phyloP scores from a whole-genome alignment of 2,797 vertebrate species.

The Anguilla megastoma region DNA sequence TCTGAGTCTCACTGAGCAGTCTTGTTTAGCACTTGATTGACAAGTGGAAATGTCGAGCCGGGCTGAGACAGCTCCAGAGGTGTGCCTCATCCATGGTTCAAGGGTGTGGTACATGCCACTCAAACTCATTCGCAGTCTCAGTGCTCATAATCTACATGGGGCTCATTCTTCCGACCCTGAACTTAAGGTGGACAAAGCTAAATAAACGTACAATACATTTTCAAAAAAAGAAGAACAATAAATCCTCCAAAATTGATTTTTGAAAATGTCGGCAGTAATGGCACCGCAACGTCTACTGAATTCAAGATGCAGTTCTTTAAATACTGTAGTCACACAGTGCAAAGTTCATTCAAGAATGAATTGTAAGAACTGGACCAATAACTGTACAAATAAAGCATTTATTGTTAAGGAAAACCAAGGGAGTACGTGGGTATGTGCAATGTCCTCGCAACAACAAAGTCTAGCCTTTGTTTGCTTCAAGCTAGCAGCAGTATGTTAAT shows the following conservation, averaged over 20 bases:
- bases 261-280: neutral
- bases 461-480: neutral
- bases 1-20: constrained; percentile 36
- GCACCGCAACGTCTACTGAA: neutral
- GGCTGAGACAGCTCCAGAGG: constrained; percentile 50
- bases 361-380: neutral
- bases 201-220: neutral
- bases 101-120: constrained; percentile 48
- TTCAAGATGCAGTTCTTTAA: neutral
- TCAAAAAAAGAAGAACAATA: neutral
- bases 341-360: neutral
- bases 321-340: neutral
- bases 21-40: constrained; percentile 56
- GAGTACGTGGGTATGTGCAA: neutral
- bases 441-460: neutral
- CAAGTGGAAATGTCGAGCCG: constrained; percentile 45
- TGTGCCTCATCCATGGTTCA: constrained; percentile 53
- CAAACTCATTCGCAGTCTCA: neutral
- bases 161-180: neutral
- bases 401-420: no score
- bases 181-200: neutral
- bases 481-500: neutral
- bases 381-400: neutral
- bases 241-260: neutral
- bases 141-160: neutral